A percentile compares a stretch with the other conserved stretches of the same genome.
Conservation (phyloP, 2,888 invertebrate genomes). For the Limnephilus marmoratus region DNA sequence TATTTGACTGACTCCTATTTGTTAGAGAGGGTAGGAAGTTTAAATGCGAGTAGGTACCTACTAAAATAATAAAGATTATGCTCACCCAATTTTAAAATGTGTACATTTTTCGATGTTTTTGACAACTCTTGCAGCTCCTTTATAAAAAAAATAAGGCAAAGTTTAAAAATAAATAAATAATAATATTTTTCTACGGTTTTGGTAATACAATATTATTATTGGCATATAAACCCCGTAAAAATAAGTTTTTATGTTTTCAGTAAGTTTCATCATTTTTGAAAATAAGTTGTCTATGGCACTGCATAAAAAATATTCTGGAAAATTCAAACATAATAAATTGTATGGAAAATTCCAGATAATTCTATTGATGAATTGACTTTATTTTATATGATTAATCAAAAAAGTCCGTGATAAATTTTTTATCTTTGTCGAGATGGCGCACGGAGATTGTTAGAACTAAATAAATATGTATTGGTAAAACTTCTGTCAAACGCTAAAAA, state of each 20-base stretch:
- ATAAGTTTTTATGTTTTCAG: no score
- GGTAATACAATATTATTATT: no score
- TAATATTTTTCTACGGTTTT: no score
- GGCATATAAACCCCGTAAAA: no score
- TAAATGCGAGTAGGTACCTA: background rate
- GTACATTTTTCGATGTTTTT: slow-evolving; percentile 79
- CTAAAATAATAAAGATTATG: background rate
- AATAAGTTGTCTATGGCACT: background rate
- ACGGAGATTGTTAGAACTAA: slow-evolving; percentile 32
- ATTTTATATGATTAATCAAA: background rate
- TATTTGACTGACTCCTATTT: background rate
- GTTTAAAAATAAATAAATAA: background rate
- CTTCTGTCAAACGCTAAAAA: slow-evolving; percentile 23
- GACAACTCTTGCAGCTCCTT: slow-evolving; percentile 84
- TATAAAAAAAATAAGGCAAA: slow-evolving; percentile 51
- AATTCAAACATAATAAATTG: slow-evolving; percentile 49
- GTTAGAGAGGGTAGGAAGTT: background rate
- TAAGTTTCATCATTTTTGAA: background rate
- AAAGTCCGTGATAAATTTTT: slow-evolving; percentile 11
- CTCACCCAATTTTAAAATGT: slow-evolving; percentile 85
- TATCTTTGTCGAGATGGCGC: slow-evolving; percentile 52
- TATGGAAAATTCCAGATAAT: slow-evolving; percentile 65
- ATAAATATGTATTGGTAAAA: slow-evolving; percentile 12
- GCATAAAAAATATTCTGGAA: background rate
- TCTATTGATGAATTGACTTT: slow-evolving; percentile 63